A percentile compares a stretch with the other conserved stretches of the same genome.
Conservation (phyloP, 2,113 vertebrate genomes). For the Ovis aries region ARS-UI_Ramb_v3.0 NC_056073.1:45009501-45010000, state of each 20-base stretch:
- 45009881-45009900: neutral
- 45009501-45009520: neutral
- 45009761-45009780: neutral
- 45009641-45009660: neutral
- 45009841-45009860: neutral
- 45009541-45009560: neutral
- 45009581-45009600: neutral
- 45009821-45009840: neutral
- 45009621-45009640: neutral
- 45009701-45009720: neutral
- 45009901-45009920: neutral
- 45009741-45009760: neutral
- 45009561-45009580: neutral
- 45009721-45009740: neutral
- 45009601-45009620: neutral
- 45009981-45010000: neutral
- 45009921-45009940: neutral
- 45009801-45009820: neutral
- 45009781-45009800: neutral
- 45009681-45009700: neutral
- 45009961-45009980: neutral
- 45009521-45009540: neutral
- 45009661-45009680: neutral
- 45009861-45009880: neutral
- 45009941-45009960: neutral